These are phyloP conservation scores for Periplaneta americana DNA, from an alignment of 1,140 invertebrate genomes.

Conservation along the genomic window DNA sequence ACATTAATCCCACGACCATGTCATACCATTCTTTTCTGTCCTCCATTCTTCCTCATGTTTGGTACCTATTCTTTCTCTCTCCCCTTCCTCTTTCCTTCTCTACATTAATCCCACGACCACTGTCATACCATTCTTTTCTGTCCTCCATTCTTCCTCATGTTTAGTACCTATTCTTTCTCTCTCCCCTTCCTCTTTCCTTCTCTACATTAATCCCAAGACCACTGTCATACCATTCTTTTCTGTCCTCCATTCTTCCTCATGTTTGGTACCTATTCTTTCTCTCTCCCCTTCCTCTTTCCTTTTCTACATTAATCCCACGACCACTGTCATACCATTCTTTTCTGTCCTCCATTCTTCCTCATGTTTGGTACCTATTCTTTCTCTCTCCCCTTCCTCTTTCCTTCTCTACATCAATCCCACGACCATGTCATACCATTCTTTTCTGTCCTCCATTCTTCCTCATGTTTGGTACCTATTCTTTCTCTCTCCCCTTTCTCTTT, in stretches of 20 bases:
- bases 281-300: too few species aligned
- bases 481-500: too few species aligned
- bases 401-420: too few species aligned
- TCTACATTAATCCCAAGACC: background rate
- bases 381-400: too few species aligned
- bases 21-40: background rate
- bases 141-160: background rate
- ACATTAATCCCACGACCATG: background rate
- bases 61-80: background rate
- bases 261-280: too few species aligned
- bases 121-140: background rate
- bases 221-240: background rate
- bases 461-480: too few species aligned
- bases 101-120: background rate
- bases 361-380: too few species aligned
- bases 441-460: too few species aligned
- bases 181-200: background rate
- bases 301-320: too few species aligned
- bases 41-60: background rate
- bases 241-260: background rate
- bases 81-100: background rate
- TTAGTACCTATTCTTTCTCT: background rate
- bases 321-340: too few species aligned
- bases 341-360: too few species aligned
- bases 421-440: too few species aligned